phyloP scores from a whole-genome alignment of 2,888 invertebrate species.

The Andricus quercusramuli region DNA sequence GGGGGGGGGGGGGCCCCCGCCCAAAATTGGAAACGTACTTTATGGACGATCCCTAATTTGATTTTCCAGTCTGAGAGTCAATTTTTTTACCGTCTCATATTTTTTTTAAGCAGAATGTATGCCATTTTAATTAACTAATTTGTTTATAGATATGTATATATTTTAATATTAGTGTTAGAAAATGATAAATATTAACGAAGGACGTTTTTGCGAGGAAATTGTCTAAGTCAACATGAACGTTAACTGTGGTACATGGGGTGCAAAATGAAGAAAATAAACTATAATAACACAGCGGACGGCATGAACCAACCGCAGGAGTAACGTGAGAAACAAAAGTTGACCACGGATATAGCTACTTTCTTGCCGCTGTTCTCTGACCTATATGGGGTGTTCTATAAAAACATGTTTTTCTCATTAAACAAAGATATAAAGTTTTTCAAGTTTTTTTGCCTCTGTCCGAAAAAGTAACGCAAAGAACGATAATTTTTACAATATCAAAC shows the following conservation, averaged over 20 bases:
- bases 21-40: too few relatives aligned
- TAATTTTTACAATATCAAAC: not conserved
- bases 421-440: not conserved
- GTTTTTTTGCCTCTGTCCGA: not conserved
- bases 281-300: conserved; percentile 31
- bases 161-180: not conserved
- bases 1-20: too few relatives aligned
- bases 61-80: too few relatives aligned
- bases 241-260: conserved; percentile 9
- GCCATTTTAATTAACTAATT: too few relatives aligned
- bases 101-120: too few relatives aligned
- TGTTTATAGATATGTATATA: too few relatives aligned
- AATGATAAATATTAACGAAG: not conserved
- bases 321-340: conserved; percentile 14
- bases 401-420: not conserved
- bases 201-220: not conserved
- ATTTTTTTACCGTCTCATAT: too few relatives aligned
- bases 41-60: too few relatives aligned
- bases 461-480: not conserved
- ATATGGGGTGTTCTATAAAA: conserved; percentile 28
- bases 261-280: conserved; percentile 27
- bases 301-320: conserved; percentile 26
- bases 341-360: conserved; percentile 29
- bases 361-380: not conserved
- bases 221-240: conserved; percentile 29